Evolutionary conservation across 2,888 invertebrate species (phyloP).

Genomic region (Cryptus viduatorius): DNA sequence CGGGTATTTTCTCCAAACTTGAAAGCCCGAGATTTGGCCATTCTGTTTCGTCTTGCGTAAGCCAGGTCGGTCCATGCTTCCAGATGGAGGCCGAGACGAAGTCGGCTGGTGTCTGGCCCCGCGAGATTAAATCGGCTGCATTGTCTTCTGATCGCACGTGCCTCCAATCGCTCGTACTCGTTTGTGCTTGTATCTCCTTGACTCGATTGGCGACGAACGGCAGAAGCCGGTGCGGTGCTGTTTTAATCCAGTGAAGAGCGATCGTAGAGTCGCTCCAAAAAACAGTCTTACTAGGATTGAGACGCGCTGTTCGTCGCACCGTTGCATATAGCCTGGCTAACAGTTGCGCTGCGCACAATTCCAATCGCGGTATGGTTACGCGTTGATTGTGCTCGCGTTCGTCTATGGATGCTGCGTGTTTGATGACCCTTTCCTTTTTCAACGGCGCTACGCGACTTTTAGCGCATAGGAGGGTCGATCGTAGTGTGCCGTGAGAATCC

Average conservation of each 20-base stretch:
- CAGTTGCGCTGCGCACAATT: slow-evolving; percentile 43
- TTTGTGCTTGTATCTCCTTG: slow-evolving; percentile 14
- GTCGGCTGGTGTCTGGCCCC: too few relatives aligned
- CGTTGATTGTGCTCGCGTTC: too few relatives aligned
- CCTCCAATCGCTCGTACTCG: slow-evolving; percentile 13
- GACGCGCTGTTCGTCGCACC: too few relatives aligned
- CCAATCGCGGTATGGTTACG: slow-evolving; percentile 51
- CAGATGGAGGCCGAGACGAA: slow-evolving; percentile 4
- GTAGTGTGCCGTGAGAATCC: slow-evolving; percentile 10
- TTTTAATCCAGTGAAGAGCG: slow-evolving; percentile 53
- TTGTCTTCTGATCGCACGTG: slow-evolving; percentile 26
- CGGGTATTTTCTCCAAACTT: slow-evolving; percentile 8
- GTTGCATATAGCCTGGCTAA: slow-evolving; percentile 30
- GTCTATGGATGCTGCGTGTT: too few relatives aligned
- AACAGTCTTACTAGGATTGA: neutral
- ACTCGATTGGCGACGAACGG: slow-evolving; percentile 63
- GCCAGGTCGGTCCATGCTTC: slow-evolving; percentile 52
- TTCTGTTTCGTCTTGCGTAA: slow-evolving; percentile 9
- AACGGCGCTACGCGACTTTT: too few relatives aligned
- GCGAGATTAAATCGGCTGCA: too few relatives aligned
- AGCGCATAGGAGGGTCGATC: slow-evolving; percentile 46
- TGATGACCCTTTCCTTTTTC: slow-evolving; percentile 44
- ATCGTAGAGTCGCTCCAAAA: slow-evolving; percentile 62
- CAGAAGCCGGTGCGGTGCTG: slow-evolving; percentile 13
- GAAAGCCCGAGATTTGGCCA: slow-evolving; percentile 26